Conservation (phyloP, 1,140 invertebrate genomes). For the Drosophila insularis region DNA sequence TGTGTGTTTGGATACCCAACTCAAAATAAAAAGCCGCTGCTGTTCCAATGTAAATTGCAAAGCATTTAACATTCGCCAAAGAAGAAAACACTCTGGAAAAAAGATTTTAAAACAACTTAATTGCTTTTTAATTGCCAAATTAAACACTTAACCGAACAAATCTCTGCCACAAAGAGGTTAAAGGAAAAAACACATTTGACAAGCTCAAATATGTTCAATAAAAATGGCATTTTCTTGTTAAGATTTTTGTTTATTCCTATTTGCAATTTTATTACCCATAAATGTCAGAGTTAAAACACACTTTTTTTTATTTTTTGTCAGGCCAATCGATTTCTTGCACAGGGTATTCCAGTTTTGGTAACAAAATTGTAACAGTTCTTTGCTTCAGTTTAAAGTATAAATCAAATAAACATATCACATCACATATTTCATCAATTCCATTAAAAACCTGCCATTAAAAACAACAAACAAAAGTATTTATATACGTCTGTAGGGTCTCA, state of each 20-base stretch:
- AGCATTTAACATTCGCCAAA: neutral
- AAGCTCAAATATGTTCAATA: neutral
- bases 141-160: slow-evolving; percentile 14
- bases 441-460: too few relatives aligned
- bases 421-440: too few relatives aligned
- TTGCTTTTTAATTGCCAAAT: slow-evolving; percentile 49
- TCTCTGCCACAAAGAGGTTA: neutral
- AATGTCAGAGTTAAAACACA: neutral
- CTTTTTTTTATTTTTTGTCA: too few relatives aligned
- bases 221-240: neutral
- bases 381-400: too few relatives aligned
- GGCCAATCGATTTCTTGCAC: too few relatives aligned
- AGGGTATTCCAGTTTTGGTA: too few relatives aligned
- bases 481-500: neutral
- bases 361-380: too few relatives aligned
- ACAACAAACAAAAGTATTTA: too few relatives aligned
- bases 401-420: too few relatives aligned
- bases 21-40: slow-evolving; percentile 24
- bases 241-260: slow-evolving; percentile 10
- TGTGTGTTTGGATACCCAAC: slow-evolving; percentile 10
- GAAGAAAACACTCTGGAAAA: slow-evolving; percentile 3
- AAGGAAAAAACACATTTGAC: neutral
- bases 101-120: slow-evolving; percentile 50
- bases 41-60: slow-evolving; percentile 34
- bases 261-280: too few relatives aligned